These are phyloP conservation scores for Antheraea pernyi DNA, from an alignment of 1,140 invertebrate species.

Conservation along the genomic window DNA sequence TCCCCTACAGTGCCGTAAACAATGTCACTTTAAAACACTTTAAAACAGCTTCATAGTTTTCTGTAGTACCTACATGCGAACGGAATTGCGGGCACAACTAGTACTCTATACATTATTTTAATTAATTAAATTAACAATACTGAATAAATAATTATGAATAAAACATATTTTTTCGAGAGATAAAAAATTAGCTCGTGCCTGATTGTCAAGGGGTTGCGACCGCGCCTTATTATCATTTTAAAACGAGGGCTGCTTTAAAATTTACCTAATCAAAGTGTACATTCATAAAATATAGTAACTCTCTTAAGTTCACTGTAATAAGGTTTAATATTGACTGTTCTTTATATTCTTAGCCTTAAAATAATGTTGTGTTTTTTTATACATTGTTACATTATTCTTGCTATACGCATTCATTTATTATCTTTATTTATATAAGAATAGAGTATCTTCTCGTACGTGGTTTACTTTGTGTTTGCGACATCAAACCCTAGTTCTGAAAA, in stretches of 20 bases:
- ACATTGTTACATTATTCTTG: background rate
- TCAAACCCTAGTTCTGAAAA: background rate
- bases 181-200: background rate
- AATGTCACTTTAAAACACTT: too few relatives aligned
- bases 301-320: background rate
- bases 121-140: background rate
- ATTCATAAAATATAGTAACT: background rate
- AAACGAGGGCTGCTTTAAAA: background rate
- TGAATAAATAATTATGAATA: background rate
- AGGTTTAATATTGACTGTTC: background rate
- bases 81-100: too few relatives aligned
- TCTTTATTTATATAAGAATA: background rate
- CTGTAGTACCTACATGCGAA: too few relatives aligned
- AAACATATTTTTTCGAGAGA: background rate
- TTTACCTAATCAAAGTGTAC: background rate
- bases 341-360: background rate
- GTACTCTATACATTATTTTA: background rate
- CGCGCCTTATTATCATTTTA: constrained; percentile 9
- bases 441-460: background rate
- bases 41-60: too few relatives aligned
- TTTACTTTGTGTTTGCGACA: background rate
- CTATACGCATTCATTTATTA: too few relatives aligned
- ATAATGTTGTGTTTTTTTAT: background rate
- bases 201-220: constrained; percentile 5
- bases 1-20: too few relatives aligned